A percentile compares a stretch with the other conserved stretches of the same genome.
These are phyloP conservation scores for Athene cunicularia DNA, from an alignment of 2,113 vertebrate genomes.

Conservation along the genomic window DNA sequence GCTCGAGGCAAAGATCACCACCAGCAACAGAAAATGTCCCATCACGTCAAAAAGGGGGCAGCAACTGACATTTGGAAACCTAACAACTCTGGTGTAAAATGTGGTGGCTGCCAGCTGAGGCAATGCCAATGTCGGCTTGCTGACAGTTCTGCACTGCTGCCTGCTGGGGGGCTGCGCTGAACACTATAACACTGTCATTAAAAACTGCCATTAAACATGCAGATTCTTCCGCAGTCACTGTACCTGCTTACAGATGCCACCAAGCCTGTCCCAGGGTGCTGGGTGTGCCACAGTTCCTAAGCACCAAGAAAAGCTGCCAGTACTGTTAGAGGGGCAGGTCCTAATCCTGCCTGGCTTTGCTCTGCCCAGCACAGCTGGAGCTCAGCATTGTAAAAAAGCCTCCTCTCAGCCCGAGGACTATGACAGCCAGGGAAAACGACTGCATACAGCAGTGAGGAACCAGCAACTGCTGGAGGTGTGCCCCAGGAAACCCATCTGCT, in stretches of 20 bases:
- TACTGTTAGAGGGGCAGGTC: background rate
- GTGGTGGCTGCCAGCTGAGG: background rate
- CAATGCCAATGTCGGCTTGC: background rate
- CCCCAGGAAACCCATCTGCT: accelerated
- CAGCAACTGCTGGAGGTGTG: background rate
- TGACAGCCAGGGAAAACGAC: background rate
- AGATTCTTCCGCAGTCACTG: background rate
- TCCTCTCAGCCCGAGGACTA: background rate
- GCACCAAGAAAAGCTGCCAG: background rate
- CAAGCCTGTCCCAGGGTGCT: accelerated
- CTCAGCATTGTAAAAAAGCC: background rate
- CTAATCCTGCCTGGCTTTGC: background rate
- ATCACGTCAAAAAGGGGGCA: background rate
- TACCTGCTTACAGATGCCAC: background rate
- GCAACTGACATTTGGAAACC: background rate
- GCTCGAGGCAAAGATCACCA: background rate
- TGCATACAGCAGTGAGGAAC: background rate
- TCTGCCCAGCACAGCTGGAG: accelerated
- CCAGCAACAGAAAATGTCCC: background rate
- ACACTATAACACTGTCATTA: accelerated
- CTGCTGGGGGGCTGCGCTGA: accelerated
- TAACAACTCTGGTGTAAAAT: background rate
- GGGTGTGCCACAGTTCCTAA: background rate
- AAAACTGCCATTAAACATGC: background rate
- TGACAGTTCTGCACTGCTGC: background rate